Base-by-base conservation (phyloP, 2,888 invertebrate genomes). In the Neoscelio sp. region DNA sequence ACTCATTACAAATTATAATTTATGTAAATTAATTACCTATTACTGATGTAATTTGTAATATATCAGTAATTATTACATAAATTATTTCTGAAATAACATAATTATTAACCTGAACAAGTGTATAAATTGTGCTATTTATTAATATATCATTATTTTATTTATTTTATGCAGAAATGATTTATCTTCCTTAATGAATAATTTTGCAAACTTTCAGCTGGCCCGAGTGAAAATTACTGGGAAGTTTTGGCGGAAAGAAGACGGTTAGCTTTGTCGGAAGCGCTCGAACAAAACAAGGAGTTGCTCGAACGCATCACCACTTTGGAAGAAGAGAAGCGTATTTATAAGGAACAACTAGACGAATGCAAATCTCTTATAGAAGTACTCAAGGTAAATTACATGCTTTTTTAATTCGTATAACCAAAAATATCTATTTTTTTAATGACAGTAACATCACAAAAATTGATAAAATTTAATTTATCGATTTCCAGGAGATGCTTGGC, bases 171-270 rank as follows among this genome's bases (percentile, higher is more conserved):
- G n/a, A n/a, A n/a, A n/a, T n/a, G n/a, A n/a, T n/a, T n/a, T n/a
- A n/a, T n/a, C n/a, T n/a, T n/a, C n/a, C n/a, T n/a, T n/a, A n/a
- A n/a, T n/a, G n/a, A n/a, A n/a, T n/a, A n/a, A n/a, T n/a, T n/a
- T n/a, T n/a, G n/a, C n/a, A n/a, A n/a, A n/a, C n/a, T 71, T 75
- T 8, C 18, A 91, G 93, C 92, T 67, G 93, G 92, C 30, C 94
- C 96, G 2, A 94, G 95, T 68, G 94, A 94, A 85, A 93, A 93
- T 78, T 96, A 96, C 87, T 96, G 96, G 95, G 92, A 95, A 89
- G 91, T 93, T 44, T 87, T 96, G 78, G 95, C 96, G 17, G 96
- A 95, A 87, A 94, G 94, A 85, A 92, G 96, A 74, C 93, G 95
- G 70, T 91, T 93, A 82, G 95, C 95, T 1, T 90, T 96, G 18